Base-by-base conservation (phyloP, 2,113 vertebrate species). In the Gallinago paraguaiae region DNA sequence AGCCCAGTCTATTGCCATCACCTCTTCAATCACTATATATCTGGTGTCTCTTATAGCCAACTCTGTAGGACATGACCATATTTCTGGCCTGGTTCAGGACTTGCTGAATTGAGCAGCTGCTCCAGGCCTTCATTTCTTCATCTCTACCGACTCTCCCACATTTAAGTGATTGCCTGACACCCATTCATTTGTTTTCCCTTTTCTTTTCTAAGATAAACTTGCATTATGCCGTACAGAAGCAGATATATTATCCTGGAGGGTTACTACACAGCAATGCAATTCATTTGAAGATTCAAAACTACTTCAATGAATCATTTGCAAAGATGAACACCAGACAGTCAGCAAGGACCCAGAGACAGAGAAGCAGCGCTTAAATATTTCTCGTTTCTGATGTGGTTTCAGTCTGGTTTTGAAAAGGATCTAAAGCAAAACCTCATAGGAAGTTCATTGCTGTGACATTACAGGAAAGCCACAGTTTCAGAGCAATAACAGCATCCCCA, bases 381-480 rank as follows among this genome's bases (percentile, higher is more conserved):
- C 83, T 80, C 51, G 53, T 65, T 88, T 94, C 86, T 94, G 90
- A 92, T 96, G 92, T 92, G 95, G 95, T 80, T 95, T 80, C 50
- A 76, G 63, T 67, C 31, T 87, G 84, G 89, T 83, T 96, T 94
- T 88, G 43, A 90, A 88, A 88, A 86, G 60, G 76, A 94, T 83
- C 71, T 86, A 59, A 93, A 92, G 57, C 23, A 92, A 93, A 95
- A 95, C 90, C 92, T 90, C 90, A 86, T 11, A 82, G 93, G 90
- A 93, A 96, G 68, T 79, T 84, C 63, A 74, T 4, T 82, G 84
- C 90, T 86, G 79, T 1, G 28, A 88, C 82, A 41, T 75, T 84
- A 88, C 71, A 74, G 80, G 86, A 93, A 96, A 86, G 65, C 12
- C 77, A 53, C n/a, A 6, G 45, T 83, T 95, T 71, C 37, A 86